Evolutionary conservation across 2,113 vertebrate genomes (phyloP), one percentile per base, ranked within the genome.

Genomic region (Melanostigma gelatinosum): DNA sequence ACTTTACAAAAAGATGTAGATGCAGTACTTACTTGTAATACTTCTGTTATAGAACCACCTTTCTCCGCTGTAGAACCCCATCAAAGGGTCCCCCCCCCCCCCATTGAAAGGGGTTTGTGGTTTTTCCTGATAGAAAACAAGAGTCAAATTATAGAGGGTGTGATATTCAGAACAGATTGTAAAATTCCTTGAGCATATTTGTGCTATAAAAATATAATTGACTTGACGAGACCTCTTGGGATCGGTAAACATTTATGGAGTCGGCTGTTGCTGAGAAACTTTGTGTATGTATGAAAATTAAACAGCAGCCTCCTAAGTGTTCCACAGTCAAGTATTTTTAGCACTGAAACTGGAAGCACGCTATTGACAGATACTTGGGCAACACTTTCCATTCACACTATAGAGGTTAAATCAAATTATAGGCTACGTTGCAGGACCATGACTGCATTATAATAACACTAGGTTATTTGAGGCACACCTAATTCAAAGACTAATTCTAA

Each of bases 331-430:
- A 48, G 7, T 71, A 29, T 80, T 52, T 63, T 75, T 46, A 75
- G 64, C 11, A 20, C 1, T 44, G 36, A 79, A 74, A 57, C 32
- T 63, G 32, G 15, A 65, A 62, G 57, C 44, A 69, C 3, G 18
- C 24, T 42, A 63, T 44, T 65, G 64, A 60, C 36, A 61, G 52
- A 78, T 63, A 29, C 40, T 68, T 55, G 22, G 10, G 54, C 22
- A 48, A 73, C 18, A 84, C 81, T 79, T 86, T 83, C 67, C 57
- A 75, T 40, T 82, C 50, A 77, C 48, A 75, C 58, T 62, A 22
- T 62, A 55, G 22, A 54, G 24, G 55, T 40, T 54, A 27, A 66
- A 75, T 74, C 8, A 32, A 71, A 73, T 68, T 29, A 70, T 34
- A 44, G 24, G 2, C 11, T 44, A 55, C 27, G 1, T 34, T 42